These are phyloP conservation scores for Ceyx melanurus DNA, from an alignment of 2,113 vertebrate genomes.

Conservation along the genomic window DNA sequence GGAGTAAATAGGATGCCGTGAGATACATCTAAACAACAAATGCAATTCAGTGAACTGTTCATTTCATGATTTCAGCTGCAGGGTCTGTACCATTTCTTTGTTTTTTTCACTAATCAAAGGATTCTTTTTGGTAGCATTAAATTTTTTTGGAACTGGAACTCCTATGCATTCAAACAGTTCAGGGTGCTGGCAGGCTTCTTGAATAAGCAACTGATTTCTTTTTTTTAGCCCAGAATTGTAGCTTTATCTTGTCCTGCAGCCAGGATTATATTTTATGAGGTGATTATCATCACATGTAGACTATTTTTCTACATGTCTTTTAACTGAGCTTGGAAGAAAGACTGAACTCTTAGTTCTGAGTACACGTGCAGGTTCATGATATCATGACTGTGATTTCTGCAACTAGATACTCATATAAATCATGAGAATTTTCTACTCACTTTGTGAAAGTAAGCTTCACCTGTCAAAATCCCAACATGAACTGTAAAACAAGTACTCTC, in stretches of 20 bases:
- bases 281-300: neutral
- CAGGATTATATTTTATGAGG: neutral
- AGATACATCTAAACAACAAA: neutral
- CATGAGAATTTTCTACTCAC: accelerated
- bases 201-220: neutral
- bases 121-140: neutral
- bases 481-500: neutral
- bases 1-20: neutral
- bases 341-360: neutral
- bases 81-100: neutral
- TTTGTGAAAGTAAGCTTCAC: neutral
- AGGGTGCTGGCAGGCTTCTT: neutral
- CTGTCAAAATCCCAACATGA: neutral
- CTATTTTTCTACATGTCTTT: neutral
- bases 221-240: neutral
- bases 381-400: neutral
- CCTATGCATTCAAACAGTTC: neutral
- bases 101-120: neutral
- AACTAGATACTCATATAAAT: neutral
- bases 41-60: neutral
- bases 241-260: neutral
- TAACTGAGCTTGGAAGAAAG: neutral
- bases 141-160: neutral
- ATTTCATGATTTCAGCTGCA: neutral
- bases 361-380: neutral